Conservation (phyloP, 2,113 vertebrate genomes). For the Scolopax mira region DNA sequence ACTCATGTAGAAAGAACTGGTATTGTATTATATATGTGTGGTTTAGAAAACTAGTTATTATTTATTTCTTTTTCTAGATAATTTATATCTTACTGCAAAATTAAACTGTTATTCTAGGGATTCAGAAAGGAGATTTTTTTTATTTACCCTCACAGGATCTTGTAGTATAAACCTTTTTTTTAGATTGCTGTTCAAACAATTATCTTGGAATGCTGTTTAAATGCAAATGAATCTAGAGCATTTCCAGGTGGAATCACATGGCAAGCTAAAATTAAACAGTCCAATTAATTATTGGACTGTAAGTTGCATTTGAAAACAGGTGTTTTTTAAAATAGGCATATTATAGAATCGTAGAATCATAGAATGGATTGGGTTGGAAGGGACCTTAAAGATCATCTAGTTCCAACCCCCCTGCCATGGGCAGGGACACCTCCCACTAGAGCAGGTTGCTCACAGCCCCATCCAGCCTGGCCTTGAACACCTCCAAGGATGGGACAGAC, state of each 20-base stretch:
- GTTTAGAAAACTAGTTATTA: not conserved
- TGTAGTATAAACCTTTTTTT: not conserved
- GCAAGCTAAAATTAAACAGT: conserved; percentile 8
- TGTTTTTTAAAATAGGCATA: not conserved
- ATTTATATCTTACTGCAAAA: not conserved
- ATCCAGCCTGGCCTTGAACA: too few species aligned
- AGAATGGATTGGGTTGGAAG: too few species aligned
- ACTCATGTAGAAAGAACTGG: not conserved
- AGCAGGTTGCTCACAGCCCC: too few species aligned
- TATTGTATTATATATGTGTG: not conserved
- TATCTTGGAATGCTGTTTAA: not conserved
- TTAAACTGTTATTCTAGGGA: not conserved
- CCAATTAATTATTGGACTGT: not conserved
- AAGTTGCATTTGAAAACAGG: not conserved
- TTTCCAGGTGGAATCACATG: not conserved
- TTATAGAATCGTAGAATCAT: not conserved
- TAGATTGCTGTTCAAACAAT: not conserved
- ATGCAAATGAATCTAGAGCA: not conserved
- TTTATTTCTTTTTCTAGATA: not conserved
- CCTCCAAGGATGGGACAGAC: too few species aligned
- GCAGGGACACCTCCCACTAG: too few species aligned
- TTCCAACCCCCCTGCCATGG: too few species aligned
- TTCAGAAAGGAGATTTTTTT: not conserved
- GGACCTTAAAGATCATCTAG: too few species aligned
- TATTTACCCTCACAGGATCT: not conserved